A percentile compares a stretch with the other conserved stretches of the same genome.
Evolutionary conservation across 2,888 invertebrate genomes (phyloP).

Genomic region (Sarcophaga rosellei): DNA sequence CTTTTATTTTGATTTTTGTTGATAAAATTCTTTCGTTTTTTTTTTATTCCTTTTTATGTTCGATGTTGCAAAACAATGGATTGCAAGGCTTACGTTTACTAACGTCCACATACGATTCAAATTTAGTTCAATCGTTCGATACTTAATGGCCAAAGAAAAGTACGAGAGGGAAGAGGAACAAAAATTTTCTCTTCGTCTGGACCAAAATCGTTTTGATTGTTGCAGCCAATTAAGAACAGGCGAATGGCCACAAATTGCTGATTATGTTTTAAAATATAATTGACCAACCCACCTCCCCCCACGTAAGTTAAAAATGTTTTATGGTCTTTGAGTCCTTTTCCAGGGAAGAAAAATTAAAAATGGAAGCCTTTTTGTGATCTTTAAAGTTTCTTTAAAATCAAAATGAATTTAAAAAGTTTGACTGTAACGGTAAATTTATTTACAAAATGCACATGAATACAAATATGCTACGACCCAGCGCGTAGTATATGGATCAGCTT

Average conservation of each 20-base stretch:
- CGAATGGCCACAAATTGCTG: background rate
- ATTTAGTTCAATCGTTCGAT: slow-evolving; percentile 3
- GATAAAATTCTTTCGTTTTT: too few relatives aligned
- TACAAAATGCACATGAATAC: too few relatives aligned
- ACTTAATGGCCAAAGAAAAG: background rate
- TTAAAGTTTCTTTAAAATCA: too few relatives aligned
- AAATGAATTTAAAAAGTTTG: too few relatives aligned
- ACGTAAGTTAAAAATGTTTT: background rate
- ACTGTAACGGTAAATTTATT: too few relatives aligned
- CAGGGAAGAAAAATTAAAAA: background rate
- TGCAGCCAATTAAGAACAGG: background rate
- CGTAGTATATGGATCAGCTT: too few relatives aligned
- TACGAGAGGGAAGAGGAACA: background rate
- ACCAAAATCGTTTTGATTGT: slow-evolving; percentile 19
- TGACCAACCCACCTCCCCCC: background rate
- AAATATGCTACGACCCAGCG: too few relatives aligned
- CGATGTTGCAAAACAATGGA: background rate
- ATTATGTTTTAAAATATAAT: background rate
- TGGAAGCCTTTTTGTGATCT: too few relatives aligned
- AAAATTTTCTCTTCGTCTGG: slow-evolving; percentile 5
- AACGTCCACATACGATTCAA: background rate
- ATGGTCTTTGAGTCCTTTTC: background rate
- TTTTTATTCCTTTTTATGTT: background rate
- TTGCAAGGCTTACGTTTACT: background rate
- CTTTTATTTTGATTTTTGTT: background rate